Conservation (phyloP, 2,888 invertebrate genomes). For the Hydraecia micacea region DNA sequence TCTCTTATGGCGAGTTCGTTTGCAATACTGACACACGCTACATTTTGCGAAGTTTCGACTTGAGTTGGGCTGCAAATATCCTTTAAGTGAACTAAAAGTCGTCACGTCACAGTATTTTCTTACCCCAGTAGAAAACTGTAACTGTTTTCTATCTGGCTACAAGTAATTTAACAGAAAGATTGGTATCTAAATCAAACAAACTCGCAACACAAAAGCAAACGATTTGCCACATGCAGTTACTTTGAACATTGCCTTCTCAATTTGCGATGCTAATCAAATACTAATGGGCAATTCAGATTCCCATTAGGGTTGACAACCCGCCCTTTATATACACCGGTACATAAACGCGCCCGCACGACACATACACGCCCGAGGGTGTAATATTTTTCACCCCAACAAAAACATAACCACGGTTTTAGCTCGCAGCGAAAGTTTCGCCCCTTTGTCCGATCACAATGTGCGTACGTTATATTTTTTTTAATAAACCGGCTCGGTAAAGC, state of each 20-base stretch:
- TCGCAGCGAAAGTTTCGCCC: conserved; percentile 77
- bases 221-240: conserved; percentile 46
- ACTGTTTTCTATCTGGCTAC: background rate
- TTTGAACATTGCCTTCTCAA: conserved; percentile 54
- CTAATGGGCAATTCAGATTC: conserved; percentile 73
- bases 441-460: conserved; percentile 83
- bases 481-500: conserved; percentile 78
- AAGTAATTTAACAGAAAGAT: background rate
- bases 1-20: background rate
- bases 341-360: conserved; percentile 70
- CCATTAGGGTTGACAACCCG: conserved; percentile 65
- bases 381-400: conserved; percentile 89
- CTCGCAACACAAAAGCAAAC: conserved; percentile 21
- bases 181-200: conserved; percentile 17
- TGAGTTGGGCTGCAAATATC: background rate
- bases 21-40: background rate
- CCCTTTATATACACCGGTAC: conserved; percentile 62
- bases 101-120: background rate
- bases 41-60: background rate
- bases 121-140: background rate
- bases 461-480: conserved; percentile 78
- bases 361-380: conserved; percentile 87
- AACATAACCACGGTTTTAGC: conserved; percentile 77
- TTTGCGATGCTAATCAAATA: conserved; percentile 69
- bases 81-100: background rate